Conservation (phyloP, 1,140 invertebrate species). For the Glomeris maerens region DNA sequence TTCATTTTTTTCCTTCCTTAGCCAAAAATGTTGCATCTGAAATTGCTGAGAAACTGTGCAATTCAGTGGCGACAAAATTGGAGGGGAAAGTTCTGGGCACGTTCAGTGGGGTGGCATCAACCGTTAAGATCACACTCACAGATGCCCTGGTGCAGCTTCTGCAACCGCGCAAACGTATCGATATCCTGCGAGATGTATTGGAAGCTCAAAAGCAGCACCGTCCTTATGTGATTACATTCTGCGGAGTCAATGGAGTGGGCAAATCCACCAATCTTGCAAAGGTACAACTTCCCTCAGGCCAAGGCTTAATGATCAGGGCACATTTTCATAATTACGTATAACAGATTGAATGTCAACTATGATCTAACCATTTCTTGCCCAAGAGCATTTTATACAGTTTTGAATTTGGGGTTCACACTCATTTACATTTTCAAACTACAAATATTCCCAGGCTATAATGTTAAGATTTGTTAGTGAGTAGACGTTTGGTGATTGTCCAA, state of each 20-base stretch:
- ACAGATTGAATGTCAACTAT: too few species aligned
- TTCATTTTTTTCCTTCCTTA: constrained; percentile 20
- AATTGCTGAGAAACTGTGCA: constrained; percentile 85
- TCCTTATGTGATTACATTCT: constrained; percentile 96
- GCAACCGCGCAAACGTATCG: constrained; percentile 83
- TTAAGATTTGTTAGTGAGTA: too few species aligned
- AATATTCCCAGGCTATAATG: too few species aligned
- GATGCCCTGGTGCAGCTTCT: constrained; percentile 81
- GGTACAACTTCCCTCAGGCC: constrained; percentile 26
- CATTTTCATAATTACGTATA: too few species aligned
- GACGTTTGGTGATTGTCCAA: too few species aligned
- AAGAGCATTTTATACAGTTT: too few species aligned
- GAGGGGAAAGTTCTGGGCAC: constrained; percentile 88
- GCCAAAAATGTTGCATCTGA: constrained; percentile 95
- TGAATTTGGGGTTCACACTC: too few species aligned
- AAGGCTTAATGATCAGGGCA: too few species aligned
- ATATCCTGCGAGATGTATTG: constrained; percentile 90
- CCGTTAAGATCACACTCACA: constrained; percentile 63
- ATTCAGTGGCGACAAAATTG: constrained; percentile 81
- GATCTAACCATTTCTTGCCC: too few species aligned
- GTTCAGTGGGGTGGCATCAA: constrained; percentile 74
- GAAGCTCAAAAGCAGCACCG: constrained; percentile 62
- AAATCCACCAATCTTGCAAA: constrained; percentile 99
- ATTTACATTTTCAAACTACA: too few species aligned
- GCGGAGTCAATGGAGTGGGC: constrained; percentile 98